Percentiles rank a stretch among this genome's conserved stretches.
phyloP scores from a whole-genome alignment of 2,113 vertebrate genomes.

The Laticauda colubrina region DNA sequence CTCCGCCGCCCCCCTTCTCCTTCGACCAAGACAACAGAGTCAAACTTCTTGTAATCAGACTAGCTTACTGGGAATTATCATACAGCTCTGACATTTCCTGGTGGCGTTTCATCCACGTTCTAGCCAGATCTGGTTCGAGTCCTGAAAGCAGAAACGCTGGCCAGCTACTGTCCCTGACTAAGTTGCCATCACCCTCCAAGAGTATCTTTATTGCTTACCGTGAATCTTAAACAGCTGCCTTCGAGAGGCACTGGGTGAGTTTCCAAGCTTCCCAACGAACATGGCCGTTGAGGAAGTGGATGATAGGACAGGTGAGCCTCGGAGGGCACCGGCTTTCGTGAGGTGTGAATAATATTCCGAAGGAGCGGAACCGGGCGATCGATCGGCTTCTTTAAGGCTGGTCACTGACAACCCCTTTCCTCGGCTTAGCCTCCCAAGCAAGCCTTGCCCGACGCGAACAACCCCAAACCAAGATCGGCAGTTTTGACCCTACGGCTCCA shows the following conservation, averaged over 20 bases:
- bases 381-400: not conserved
- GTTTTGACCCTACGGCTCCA: not conserved
- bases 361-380: not conserved
- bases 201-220: not conserved
- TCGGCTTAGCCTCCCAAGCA: not conserved
- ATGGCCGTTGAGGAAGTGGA: not conserved
- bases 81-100: not conserved
- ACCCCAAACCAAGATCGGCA: not conserved
- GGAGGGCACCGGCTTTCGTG: not conserved
- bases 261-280: not conserved
- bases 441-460: not conserved
- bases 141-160: not conserved
- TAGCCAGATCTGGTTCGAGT: not conserved
- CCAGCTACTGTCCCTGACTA: not conserved
- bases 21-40: not conserved
- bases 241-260: not conserved
- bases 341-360: not conserved
- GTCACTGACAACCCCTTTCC: not conserved
- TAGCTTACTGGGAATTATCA: not conserved
- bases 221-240: not conserved
- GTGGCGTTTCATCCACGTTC: not conserved
- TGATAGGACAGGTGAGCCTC: not conserved
- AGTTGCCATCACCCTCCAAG: not conserved
- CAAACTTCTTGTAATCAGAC: not conserved
- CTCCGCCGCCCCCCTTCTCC: not conserved